These are phyloP conservation scores for Neoarius graeffei DNA, from an alignment of 2,113 vertebrate genomes.

Conservation along the genomic window DNA sequence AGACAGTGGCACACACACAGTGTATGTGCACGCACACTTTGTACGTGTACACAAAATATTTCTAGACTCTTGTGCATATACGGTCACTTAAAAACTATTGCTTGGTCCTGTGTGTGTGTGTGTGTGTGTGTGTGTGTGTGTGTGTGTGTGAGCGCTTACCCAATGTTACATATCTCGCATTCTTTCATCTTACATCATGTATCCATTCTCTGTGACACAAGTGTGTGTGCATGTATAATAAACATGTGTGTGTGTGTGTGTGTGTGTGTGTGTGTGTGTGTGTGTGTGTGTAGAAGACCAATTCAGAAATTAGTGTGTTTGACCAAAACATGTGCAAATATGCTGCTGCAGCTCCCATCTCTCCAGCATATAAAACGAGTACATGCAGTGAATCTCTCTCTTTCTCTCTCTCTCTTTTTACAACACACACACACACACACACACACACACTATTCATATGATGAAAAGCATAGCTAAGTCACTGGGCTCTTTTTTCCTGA, in stretches of 20 bases:
- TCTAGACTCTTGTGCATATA: neutral
- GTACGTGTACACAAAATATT: neutral
- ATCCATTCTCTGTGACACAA: neutral
- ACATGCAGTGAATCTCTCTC: neutral
- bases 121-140: neutral
- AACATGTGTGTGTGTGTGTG: too few relatives aligned
- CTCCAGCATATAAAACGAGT: neutral
- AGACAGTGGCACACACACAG: slow-evolving; percentile 24
- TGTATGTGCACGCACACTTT: neutral
- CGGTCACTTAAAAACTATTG: slow-evolving; percentile 24
- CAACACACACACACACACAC: neutral
- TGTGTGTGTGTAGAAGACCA: neutral
- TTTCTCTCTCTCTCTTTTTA: neutral
- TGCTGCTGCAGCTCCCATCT: neutral
- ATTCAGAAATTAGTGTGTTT: neutral
- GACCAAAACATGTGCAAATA: neutral
- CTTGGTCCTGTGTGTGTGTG: neutral
- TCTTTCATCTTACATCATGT: neutral
- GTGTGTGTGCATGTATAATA: neutral
- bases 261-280: too few relatives aligned
- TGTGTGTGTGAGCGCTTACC: neutral
- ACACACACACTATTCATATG: neutral
- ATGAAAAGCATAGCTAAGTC: slow-evolving; percentile 30
- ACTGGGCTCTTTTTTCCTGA: slow-evolving; percentile 18
- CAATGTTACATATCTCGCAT: neutral